These are phyloP conservation scores for Pachyramphus minor DNA, from an alignment of 2,113 vertebrate species.

Conservation along the genomic window DNA sequence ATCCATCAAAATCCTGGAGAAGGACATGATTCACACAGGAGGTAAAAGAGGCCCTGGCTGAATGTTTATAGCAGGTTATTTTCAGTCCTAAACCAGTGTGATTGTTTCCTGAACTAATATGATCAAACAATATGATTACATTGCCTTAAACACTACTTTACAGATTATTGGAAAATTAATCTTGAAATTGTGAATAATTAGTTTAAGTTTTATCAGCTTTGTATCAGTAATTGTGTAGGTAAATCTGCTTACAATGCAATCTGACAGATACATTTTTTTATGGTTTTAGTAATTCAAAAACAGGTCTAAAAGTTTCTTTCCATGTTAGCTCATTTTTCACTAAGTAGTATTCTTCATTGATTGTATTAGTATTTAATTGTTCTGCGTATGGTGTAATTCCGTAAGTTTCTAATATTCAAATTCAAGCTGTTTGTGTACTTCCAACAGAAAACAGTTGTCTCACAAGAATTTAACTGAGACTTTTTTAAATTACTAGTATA, in stretches of 20 bases:
- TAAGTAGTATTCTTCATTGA: not conserved
- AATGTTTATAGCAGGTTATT: not conserved
- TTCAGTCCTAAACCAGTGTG: not conserved
- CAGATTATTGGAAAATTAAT: not conserved
- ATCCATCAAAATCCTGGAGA: slow-evolving; percentile 18
- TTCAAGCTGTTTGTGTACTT: not conserved
- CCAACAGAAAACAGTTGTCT: not conserved
- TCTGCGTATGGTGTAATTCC: not conserved
- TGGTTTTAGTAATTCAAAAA: not conserved
- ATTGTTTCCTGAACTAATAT: not conserved
- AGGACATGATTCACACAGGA: not conserved
- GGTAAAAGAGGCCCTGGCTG: not conserved
- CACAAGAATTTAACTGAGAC: not conserved
- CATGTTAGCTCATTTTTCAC: not conserved
- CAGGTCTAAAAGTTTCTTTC: not conserved
- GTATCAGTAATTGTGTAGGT: not conserved
- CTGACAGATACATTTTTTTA: not conserved
- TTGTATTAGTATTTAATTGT: not conserved
- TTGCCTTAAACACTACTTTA: not conserved
- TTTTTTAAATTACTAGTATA: not conserved
- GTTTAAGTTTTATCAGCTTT: not conserved
- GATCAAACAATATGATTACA: not conserved
- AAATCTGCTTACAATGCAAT: not conserved
- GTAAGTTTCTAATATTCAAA: not conserved
- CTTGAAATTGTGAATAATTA: not conserved